Conservation (phyloP, 2,797 vertebrate species). For the Rhinogobio ventralis region DNA sequence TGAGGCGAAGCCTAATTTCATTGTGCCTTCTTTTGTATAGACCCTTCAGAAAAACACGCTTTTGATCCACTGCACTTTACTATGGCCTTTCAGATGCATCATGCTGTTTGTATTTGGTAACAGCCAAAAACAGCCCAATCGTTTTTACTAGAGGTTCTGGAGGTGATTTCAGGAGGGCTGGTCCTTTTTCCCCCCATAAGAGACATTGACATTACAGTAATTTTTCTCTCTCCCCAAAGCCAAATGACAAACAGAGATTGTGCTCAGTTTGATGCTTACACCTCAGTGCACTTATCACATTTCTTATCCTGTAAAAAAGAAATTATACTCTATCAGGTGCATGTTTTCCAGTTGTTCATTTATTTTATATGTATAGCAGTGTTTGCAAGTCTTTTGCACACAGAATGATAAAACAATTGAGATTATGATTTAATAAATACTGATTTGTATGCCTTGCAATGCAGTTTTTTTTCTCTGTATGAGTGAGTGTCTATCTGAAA, state of each 20-base stretch:
- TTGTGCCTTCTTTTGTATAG: constrained; percentile 50
- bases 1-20: constrained; percentile 5
- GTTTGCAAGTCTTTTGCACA: constrained; percentile 74
- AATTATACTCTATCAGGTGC: constrained; percentile 68
- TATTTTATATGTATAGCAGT: constrained; percentile 78
- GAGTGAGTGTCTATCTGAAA: neutral
- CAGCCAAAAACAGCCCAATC: constrained; percentile 8
- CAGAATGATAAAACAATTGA: constrained; percentile 66
- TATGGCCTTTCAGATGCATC: constrained; percentile 9
- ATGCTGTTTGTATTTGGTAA: constrained; percentile 17
- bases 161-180: constrained; percentile 50
- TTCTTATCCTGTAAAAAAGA: constrained; percentile 67
- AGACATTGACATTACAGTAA: constrained; percentile 43
- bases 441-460: constrained; percentile 70
- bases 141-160: constrained; percentile 1
- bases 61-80: constrained; percentile 52
- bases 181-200: constrained; percentile 53
- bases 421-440: constrained; percentile 80
- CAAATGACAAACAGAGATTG: constrained; percentile 8
- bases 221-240: constrained; percentile 27
- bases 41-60: constrained; percentile 33
- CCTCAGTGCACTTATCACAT: constrained; percentile 56
- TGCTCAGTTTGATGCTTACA: constrained; percentile 57
- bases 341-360: constrained; percentile 70
- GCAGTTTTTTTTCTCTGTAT: constrained; percentile 31